These are phyloP conservation scores for Platyscapa corneri DNA, from an alignment of 1,140 invertebrate species.

Conservation along the genomic window DNA sequence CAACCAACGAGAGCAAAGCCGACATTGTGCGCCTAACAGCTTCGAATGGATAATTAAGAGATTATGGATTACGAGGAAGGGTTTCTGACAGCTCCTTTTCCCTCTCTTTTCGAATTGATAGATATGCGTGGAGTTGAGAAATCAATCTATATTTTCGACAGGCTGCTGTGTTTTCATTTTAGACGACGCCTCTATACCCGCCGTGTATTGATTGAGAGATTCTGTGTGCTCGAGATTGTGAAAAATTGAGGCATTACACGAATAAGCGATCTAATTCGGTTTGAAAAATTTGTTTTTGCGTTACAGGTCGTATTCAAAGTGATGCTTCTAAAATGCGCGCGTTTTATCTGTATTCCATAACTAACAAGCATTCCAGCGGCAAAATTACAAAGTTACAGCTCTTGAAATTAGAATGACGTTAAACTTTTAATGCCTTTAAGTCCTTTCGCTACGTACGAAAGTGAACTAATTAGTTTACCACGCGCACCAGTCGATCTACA, in stretches of 20 bases:
- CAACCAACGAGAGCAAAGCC: not conserved
- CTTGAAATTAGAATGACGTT: no score
- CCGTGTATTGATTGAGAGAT: constrained; percentile 44
- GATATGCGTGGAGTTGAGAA: not conserved
- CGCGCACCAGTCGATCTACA: no score
- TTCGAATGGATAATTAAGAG: constrained; percentile 44
- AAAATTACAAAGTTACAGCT: no score
- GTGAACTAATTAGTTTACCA: no score
- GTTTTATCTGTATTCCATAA: not conserved
- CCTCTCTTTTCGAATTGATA: constrained; percentile 29
- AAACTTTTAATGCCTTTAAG: no score
- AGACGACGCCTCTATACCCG: not conserved
- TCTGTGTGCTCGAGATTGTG: not conserved
- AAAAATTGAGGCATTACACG: constrained; percentile 36
- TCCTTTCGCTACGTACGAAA: no score
- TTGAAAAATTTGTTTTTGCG: constrained; percentile 3
- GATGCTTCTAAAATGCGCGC: not conserved
- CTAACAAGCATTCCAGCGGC: not conserved
- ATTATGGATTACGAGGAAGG: constrained; percentile 30
- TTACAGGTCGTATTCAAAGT: not conserved
- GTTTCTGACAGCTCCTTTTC: constrained; percentile 6
- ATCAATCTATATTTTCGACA: constrained; percentile 46
- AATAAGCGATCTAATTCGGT: constrained; percentile 4
- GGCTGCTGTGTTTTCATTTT: constrained; percentile 34
- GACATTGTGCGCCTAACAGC: no score